A percentile compares a stretch with the other conserved stretches of the same genome.
These are phyloP conservation scores for Xenopus laevis DNA, from an alignment of 2,113 vertebrate species.

Conservation along the genomic window DNA sequence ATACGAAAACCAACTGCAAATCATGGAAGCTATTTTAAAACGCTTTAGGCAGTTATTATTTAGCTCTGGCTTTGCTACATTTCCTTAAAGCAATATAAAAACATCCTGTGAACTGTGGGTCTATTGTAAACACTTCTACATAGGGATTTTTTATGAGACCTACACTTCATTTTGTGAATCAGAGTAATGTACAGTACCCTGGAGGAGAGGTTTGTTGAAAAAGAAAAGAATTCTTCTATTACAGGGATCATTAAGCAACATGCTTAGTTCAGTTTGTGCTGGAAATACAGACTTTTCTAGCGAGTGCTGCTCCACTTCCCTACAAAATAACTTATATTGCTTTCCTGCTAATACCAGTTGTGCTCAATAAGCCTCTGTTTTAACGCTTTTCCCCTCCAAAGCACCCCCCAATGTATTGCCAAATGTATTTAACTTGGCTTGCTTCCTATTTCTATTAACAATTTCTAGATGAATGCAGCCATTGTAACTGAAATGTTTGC, in stretches of 20 bases:
- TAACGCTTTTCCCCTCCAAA: conserved; percentile 28
- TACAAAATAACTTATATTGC: conserved; percentile 44
- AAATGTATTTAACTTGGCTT: conserved; percentile 32
- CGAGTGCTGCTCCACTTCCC: conserved; percentile 43
- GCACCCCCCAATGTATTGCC: conserved; percentile 20
- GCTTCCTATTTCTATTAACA: conserved; percentile 23
- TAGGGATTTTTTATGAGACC: conserved; percentile 11
- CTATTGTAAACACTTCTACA: conserved; percentile 33
- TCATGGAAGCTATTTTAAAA: no score
- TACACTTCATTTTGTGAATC: conserved; percentile 35
- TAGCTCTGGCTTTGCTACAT: conserved; percentile 10
- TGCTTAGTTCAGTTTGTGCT: conserved; percentile 44
- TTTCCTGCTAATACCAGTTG: conserved; percentile 39
- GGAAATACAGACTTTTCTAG: conserved; percentile 43
- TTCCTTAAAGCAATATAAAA: conserved; percentile 15
- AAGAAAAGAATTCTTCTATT: conserved; percentile 45
- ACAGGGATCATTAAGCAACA: conserved; percentile 45
- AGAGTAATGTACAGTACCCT: conserved; percentile 39
- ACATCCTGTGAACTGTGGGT: conserved; percentile 7
- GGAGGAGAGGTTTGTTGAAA: conserved; percentile 36
- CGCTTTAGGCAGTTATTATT: conserved; percentile 1
- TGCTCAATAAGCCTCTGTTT: conserved; percentile 37
- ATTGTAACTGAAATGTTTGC: conserved; percentile 9
- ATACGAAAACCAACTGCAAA: no score
- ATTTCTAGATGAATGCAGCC: conserved; percentile 21